These are phyloP conservation scores for Scomber japonicus DNA, from an alignment of 2,113 vertebrate species.

Conservation along the genomic window DNA sequence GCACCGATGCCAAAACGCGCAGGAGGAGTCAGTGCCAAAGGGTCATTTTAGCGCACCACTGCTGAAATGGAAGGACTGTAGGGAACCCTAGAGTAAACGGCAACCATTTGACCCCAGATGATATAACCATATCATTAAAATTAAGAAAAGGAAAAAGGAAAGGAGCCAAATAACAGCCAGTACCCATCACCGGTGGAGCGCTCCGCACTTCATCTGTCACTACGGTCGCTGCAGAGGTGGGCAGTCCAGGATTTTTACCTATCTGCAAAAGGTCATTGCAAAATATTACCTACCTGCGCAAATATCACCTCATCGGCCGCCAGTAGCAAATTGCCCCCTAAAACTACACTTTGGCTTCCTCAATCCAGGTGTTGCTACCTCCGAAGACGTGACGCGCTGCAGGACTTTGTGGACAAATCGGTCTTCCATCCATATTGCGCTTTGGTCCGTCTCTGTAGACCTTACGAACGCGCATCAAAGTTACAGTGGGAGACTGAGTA, in stretches of 20 bases:
- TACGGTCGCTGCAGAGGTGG: slow-evolving; percentile 70
- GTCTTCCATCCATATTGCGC: slow-evolving; percentile 45
- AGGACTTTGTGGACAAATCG: slow-evolving; percentile 64
- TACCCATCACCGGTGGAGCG: slow-evolving; percentile 57
- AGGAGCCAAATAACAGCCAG: slow-evolving; percentile 46
- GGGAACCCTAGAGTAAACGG: slow-evolving; percentile 65
- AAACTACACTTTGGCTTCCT: slow-evolving; percentile 70
- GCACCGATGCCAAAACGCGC: slow-evolving; percentile 82
- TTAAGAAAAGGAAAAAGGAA: slow-evolving; percentile 24
- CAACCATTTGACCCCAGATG: slow-evolving; percentile 58
- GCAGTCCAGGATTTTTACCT: slow-evolving; percentile 64
- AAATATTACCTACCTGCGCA: slow-evolving; percentile 43
- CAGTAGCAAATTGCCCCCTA: slow-evolving; percentile 34
- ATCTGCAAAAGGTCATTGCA: slow-evolving; percentile 43
- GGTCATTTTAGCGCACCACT: slow-evolving; percentile 80
- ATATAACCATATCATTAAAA: slow-evolving; percentile 55
- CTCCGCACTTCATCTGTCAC: slow-evolving; percentile 62
- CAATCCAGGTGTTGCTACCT: slow-evolving; percentile 72
- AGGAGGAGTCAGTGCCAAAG: slow-evolving; percentile 83
- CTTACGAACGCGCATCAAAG: slow-evolving; percentile 45
- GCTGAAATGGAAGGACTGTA: slow-evolving; percentile 77
- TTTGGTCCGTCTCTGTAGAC: slow-evolving; percentile 38
- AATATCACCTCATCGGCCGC: slow-evolving; percentile 19
- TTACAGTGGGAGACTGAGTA: slow-evolving; percentile 52
- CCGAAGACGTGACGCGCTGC: slow-evolving; percentile 39